phyloP scores from a whole-genome alignment of 2,113 vertebrate genomes.

The Scomber scombrus region DNA sequence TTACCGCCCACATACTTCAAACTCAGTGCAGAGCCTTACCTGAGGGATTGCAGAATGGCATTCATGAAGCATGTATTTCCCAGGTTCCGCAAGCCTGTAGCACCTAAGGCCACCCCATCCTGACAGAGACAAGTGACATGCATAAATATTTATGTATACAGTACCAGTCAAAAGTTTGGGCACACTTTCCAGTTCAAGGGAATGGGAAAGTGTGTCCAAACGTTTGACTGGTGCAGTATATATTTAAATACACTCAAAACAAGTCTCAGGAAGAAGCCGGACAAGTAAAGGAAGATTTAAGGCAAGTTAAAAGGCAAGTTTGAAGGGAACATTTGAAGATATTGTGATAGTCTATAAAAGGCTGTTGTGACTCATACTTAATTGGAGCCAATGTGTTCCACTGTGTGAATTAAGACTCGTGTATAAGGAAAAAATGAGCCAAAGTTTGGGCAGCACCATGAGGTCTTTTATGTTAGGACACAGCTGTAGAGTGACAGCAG shows the following conservation, averaged over 20 bases:
- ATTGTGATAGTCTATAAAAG: neutral
- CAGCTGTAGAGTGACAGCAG: neutral
- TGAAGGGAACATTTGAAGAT: constrained; percentile 8
- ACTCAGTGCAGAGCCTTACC: constrained; percentile 82
- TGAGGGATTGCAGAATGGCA: constrained; percentile 98
- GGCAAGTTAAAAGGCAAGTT: neutral
- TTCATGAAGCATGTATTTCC: constrained; percentile 99
- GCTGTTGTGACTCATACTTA: constrained; percentile 17
- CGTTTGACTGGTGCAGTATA: too few relatives aligned
- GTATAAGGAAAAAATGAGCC: constrained; percentile 8
- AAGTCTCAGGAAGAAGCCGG: neutral
- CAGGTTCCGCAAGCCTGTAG: constrained; percentile 95
- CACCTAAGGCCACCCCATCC: constrained; percentile 89
- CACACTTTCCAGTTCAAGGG: too few relatives aligned
- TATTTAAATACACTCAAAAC: neutral
- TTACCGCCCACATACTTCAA: constrained; percentile 38
- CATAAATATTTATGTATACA: neutral
- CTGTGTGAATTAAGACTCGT: neutral
- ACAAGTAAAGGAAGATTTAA: too few relatives aligned
- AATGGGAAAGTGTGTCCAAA: too few relatives aligned
- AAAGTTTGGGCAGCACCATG: neutral
- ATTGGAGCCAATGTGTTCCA: constrained; percentile 13
- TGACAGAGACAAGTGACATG: constrained; percentile 66
- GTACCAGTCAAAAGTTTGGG: too few relatives aligned
- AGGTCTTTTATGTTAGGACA: neutral